phyloP scores from a whole-genome alignment of 2,888 invertebrate species.

The Cheilosia pagana region DNA sequence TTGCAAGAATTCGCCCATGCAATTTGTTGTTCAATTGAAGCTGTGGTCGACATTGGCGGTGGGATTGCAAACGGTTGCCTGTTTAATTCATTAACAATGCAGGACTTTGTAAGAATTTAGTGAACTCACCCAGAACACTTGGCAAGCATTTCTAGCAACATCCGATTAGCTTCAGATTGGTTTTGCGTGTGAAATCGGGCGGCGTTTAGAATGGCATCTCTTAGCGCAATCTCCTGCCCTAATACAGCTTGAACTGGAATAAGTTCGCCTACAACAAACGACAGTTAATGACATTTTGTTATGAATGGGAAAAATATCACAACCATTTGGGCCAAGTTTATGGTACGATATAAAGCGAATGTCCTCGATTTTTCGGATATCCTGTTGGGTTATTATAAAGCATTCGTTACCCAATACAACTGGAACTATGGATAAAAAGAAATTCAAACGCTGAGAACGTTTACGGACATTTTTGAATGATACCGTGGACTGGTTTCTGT shows the following conservation, averaged over 20 bases:
- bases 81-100: background rate
- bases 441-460: background rate
- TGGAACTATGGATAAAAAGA: slow-evolving; percentile 77
- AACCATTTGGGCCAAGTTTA: slow-evolving; percentile 76
- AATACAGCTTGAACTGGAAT: slow-evolving; percentile 63
- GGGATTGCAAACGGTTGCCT: background rate
- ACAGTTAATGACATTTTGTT: background rate
- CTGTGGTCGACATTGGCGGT: slow-evolving; percentile 33
- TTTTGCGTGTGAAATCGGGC: slow-evolving; percentile 30
- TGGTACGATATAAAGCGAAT: slow-evolving; percentile 77
- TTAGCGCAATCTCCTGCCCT: slow-evolving; percentile 54
- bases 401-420: slow-evolving; percentile 79
- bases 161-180: slow-evolving; percentile 23
- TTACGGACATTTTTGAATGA: background rate
- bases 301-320: background rate
- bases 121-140: slow-evolving; percentile 32
- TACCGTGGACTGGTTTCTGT: slow-evolving; percentile 78
- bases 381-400: slow-evolving; percentile 80
- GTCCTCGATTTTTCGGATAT: slow-evolving; percentile 80
- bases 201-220: slow-evolving; percentile 63
- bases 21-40: slow-evolving; percentile 77
- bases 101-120: background rate
- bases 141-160: slow-evolving; percentile 48
- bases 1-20: slow-evolving; percentile 77
- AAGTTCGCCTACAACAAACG: slow-evolving; percentile 63